Evolutionary conservation across 2,113 vertebrate species (phyloP).

Genomic region (Neolamprologus caudopunctatus): DNA sequence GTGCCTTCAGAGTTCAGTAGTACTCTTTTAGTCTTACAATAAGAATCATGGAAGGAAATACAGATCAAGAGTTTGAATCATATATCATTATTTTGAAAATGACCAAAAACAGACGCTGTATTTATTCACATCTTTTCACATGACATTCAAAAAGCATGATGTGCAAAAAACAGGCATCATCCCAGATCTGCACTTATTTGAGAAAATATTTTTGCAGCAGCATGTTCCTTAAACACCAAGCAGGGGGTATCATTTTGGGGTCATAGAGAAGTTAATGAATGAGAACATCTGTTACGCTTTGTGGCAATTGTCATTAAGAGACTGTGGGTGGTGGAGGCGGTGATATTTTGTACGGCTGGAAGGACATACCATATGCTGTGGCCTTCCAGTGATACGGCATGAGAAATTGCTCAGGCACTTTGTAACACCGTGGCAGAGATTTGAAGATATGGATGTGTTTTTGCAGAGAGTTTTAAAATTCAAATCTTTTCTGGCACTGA

Average conservation of each 20-base stretch:
- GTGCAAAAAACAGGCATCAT: not conserved
- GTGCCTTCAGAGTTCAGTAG: not conserved
- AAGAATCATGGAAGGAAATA: not conserved
- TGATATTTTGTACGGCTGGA: slow-evolving; percentile 2
- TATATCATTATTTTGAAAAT: not conserved
- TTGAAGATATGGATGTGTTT: not conserved
- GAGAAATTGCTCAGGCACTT: not conserved
- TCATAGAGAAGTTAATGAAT: slow-evolving; percentile 52
- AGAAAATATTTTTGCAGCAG: not conserved
- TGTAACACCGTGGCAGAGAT: not conserved
- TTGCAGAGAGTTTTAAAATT: not conserved
- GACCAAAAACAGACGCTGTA: not conserved
- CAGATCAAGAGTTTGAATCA: not conserved
- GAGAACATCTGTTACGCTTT: slow-evolving; percentile 40
- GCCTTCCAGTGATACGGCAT: not conserved
- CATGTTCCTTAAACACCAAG: not conserved
- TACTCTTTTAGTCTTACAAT: not conserved
- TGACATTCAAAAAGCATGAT: not conserved
- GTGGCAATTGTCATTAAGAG: slow-evolving; percentile 44
- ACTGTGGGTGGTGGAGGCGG: slow-evolving; percentile 7
- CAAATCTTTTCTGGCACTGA: not conserved
- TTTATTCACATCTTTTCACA: not conserved
- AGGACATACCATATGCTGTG: slow-evolving; percentile 36
- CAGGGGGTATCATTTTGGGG: slow-evolving; percentile 14
- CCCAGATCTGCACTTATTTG: not conserved